Percentiles rank a stretch among this genome's conserved stretches.
Conservation (phyloP, 2,797 vertebrate genomes). For the Aselliscus stoliczkanus region DNA sequence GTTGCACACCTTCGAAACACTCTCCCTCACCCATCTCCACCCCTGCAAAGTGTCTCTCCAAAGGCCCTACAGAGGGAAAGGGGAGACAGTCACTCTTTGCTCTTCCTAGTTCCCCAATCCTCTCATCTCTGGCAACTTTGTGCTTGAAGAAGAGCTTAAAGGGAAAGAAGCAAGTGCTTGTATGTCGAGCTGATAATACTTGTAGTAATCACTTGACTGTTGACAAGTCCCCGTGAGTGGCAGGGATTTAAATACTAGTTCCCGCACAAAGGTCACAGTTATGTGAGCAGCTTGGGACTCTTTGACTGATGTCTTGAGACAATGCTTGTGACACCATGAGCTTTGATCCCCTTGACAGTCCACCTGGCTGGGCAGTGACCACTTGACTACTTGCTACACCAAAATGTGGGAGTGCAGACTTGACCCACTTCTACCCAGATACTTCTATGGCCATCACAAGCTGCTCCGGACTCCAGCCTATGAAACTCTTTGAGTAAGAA, state of each 20-base stretch:
- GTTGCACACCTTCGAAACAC: not conserved
- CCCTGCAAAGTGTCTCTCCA: too few relatives aligned
- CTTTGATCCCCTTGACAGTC: not conserved
- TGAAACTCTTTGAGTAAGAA: not conserved
- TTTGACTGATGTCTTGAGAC: not conserved
- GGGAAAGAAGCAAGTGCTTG: not conserved
- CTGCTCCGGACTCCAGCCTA: not conserved
- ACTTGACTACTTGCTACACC: not conserved
- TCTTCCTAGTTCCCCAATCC: not conserved
- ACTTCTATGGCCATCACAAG: too few relatives aligned
- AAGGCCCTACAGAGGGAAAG: not conserved
- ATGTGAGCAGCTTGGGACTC: not conserved
- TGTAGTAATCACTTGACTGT: not conserved
- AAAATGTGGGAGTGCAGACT: accelerated
- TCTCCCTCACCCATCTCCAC: accelerated
- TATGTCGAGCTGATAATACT: not conserved
- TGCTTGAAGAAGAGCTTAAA: not conserved
- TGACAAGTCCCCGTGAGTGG: not conserved
- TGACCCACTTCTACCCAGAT: not conserved
- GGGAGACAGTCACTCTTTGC: accelerated
- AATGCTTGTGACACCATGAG: too few relatives aligned
- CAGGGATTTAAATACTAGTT: not conserved
- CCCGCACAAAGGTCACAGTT: not conserved
- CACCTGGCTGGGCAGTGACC: not conserved
- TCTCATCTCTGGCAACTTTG: not conserved